Evolutionary conservation across 2,113 vertebrate species (phyloP).

Genomic region (Cephalopterus ornatus): DNA sequence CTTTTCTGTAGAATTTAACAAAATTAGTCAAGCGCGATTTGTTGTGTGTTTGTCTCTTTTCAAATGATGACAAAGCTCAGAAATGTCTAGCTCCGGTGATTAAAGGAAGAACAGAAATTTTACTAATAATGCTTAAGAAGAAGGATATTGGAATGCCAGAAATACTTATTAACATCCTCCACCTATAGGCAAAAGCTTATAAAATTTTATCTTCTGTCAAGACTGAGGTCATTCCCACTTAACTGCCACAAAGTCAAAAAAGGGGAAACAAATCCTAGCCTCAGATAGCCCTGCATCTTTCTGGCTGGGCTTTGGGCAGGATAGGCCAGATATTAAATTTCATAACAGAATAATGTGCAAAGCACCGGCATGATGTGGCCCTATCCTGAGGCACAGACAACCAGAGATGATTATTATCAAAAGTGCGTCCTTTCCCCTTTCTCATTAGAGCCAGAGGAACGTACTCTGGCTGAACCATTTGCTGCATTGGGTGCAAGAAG

Average conservation of each 20-base stretch:
- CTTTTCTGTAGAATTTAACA: constrained; percentile 63
- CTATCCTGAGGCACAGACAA: neutral
- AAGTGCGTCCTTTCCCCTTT: neutral
- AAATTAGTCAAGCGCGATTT: constrained; percentile 58
- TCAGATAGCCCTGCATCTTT: neutral
- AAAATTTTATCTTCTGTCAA: neutral
- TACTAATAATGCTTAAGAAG: constrained; percentile 16
- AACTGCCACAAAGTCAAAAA: neutral
- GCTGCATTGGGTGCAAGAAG: neutral
- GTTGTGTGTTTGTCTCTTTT: constrained; percentile 35
- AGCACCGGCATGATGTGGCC: neutral
- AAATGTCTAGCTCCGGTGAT: constrained; percentile 28
- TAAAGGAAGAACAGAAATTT: constrained; percentile 22
- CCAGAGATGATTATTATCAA: neutral
- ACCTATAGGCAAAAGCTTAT: neutral
- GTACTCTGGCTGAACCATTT: neutral
- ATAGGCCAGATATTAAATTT: neutral
- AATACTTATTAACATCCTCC: neutral
- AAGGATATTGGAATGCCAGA: constrained; percentile 12
- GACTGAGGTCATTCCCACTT: neutral
- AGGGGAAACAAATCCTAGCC: neutral
- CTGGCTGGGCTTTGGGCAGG: neutral
- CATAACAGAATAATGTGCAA: neutral
- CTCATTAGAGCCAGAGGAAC: neutral
- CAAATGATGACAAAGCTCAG: constrained; percentile 16